Percentiles rank a stretch among this genome's conserved stretches.
phyloP scores from a whole-genome alignment of 64 coral and sea anemone genomes.

The Stylophora pistillata region DNA sequence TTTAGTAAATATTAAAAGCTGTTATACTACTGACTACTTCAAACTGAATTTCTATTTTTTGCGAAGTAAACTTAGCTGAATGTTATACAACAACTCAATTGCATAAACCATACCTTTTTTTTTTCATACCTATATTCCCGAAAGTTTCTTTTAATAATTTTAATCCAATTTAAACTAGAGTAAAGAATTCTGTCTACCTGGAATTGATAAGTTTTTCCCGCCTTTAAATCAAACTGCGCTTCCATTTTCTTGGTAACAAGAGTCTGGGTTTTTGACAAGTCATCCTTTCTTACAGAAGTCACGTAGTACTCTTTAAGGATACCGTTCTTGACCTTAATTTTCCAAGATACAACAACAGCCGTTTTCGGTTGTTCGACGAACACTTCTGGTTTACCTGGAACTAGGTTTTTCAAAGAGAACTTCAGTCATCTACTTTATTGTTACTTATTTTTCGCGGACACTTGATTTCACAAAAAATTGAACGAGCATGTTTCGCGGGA shows the following conservation, averaged over 20 bases:
- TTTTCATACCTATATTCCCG: too few species aligned
- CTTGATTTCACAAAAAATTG: too few species aligned
- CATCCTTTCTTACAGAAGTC: constrained; percentile 1
- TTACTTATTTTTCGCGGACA: not conserved
- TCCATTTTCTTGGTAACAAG: not conserved
- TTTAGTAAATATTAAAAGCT: too few species aligned
- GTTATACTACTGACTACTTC: too few species aligned
- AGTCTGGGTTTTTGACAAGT: not conserved
- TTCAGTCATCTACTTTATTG: not conserved
- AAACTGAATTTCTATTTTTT: too few species aligned
- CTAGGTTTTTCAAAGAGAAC: not conserved
- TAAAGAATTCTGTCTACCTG: not conserved
- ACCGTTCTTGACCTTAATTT: not conserved
- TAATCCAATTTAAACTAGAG: not conserved
- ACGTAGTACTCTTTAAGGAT: constrained; percentile 34
- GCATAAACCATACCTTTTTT: too few species aligned
- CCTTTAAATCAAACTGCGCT: not conserved
- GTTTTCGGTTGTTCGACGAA: not conserved
- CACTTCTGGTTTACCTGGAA: constrained; percentile 48
- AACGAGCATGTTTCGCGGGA: too few species aligned
- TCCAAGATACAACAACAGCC: constrained; percentile 20
- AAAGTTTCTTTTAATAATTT: too few species aligned
- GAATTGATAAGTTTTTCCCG: constrained; percentile 18
- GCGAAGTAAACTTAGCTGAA: too few species aligned
- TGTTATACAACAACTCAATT: too few species aligned